These are phyloP conservation scores for Corythornis leucogaster DNA, from an alignment of 2,797 vertebrate species.

Conservation along the genomic window DNA sequence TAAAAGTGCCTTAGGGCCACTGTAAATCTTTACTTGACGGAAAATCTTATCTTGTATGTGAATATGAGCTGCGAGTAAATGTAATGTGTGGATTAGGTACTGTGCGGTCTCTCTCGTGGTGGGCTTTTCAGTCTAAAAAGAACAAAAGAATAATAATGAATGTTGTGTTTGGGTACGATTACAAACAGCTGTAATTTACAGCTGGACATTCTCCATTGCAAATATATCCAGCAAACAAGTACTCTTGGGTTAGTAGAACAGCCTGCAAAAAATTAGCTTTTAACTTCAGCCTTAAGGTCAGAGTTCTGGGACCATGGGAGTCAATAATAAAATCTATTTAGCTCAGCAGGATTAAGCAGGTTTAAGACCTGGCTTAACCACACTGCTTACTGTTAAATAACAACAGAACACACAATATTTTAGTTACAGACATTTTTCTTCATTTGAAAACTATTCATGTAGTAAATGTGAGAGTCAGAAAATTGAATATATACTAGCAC, in stretches of 20 bases:
- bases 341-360: slow-evolving; percentile 51
- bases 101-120: slow-evolving; percentile 32
- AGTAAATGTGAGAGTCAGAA: neutral
- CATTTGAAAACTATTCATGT: slow-evolving; percentile 32
- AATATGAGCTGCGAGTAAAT: slow-evolving; percentile 51
- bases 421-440: slow-evolving; percentile 40
- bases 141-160: slow-evolving; percentile 68
- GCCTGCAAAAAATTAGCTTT: slow-evolving; percentile 48
- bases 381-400: slow-evolving; percentile 46
- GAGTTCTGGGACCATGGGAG: slow-evolving; percentile 48
- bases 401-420: slow-evolving; percentile 47
- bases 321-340: slow-evolving; percentile 64
- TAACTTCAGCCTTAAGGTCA: slow-evolving; percentile 59
- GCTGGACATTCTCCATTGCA: slow-evolving; percentile 33
- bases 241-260: slow-evolving; percentile 37
- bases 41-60: slow-evolving; percentile 58
- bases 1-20: slow-evolving; percentile 26
- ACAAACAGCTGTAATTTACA: slow-evolving; percentile 69
- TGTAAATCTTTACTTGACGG: slow-evolving; percentile 52
- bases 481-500: neutral
- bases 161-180: slow-evolving; percentile 53
- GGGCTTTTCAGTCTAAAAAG: slow-evolving; percentile 61
- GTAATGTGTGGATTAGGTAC: slow-evolving; percentile 41
- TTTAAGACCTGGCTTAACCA: slow-evolving; percentile 58
- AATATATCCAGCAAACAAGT: slow-evolving; percentile 40